Conservation (phyloP, 2,113 vertebrate species). For the Callorhinus ursinus region DNA sequence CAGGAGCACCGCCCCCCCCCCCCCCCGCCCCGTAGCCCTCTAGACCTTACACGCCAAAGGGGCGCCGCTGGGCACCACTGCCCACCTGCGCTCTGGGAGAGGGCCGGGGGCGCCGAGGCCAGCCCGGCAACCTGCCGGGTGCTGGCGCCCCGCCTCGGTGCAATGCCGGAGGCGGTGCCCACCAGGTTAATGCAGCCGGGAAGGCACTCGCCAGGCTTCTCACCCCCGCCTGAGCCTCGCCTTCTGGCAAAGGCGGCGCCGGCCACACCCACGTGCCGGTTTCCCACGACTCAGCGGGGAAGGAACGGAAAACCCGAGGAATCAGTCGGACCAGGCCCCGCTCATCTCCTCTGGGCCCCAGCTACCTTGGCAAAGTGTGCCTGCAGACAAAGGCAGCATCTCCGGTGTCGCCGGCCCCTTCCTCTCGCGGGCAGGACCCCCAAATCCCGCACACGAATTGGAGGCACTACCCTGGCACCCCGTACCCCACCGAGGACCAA, state of each 20-base stretch:
- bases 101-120: not conserved
- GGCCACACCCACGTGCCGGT: slow-evolving; percentile 77
- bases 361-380: slow-evolving; percentile 71
- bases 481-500: not conserved
- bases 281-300: slow-evolving; percentile 62
- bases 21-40: not conserved
- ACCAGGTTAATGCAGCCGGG: slow-evolving; percentile 37
- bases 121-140: not conserved
- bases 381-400: slow-evolving; percentile 77
- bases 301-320: slow-evolving; percentile 37
- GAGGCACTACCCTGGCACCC: not conserved
- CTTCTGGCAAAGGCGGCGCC: not conserved
- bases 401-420: slow-evolving; percentile 23
- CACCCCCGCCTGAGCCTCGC: not conserved
- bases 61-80: not conserved
- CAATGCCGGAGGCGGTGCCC: slow-evolving; percentile 55
- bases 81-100: not conserved
- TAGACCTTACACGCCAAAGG: not conserved
- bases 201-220: slow-evolving; percentile 33
- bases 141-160: slow-evolving; percentile 3
- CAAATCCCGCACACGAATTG: not conserved
- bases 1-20: not conserved
- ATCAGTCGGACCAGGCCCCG: not conserved
- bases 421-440: slow-evolving; percentile 10
- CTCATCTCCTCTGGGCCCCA: not conserved